Percentiles rank a stretch among this genome's conserved stretches.
Conservation (phyloP, 2,797 vertebrate genomes). For the Lates japonicus region DNA sequence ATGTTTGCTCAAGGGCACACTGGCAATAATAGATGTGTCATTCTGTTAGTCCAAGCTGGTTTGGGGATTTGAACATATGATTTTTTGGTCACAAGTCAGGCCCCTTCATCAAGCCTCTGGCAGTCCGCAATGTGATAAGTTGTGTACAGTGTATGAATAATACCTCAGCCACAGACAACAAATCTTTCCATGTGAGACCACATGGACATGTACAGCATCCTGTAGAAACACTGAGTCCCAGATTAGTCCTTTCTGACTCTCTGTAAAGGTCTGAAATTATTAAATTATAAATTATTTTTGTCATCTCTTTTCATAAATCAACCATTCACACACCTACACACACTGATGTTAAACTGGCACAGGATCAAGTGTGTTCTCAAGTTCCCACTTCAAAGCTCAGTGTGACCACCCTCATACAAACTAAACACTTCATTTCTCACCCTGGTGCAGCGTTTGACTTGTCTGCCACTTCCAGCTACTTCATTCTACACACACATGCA, state of each 20-base stretch:
- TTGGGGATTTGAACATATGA: not conserved
- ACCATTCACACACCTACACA: not conserved
- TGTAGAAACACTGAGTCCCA: not conserved
- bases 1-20: not conserved
- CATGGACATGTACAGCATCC: not conserved
- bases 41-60: not conserved
- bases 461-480: slow-evolving; percentile 53
- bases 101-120: slow-evolving; percentile 16
- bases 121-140: slow-evolving; percentile 24
- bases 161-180: not conserved
- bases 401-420: slow-evolving; percentile 41
- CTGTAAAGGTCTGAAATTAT: not conserved
- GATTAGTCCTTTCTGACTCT: not conserved
- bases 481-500: slow-evolving; percentile 30
- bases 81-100: slow-evolving; percentile 30
- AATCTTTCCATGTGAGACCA: not conserved
- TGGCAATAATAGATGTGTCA: not conserved
- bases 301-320: not conserved
- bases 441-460: slow-evolving; percentile 71
- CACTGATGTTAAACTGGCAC: slow-evolving; percentile 14
- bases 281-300: not conserved
- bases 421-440: slow-evolving; percentile 67
- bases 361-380: slow-evolving; percentile 20
- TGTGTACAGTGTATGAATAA: slow-evolving; percentile 1
- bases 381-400: slow-evolving; percentile 44